Conservation (phyloP, 1,140 invertebrate genomes). For the Choristoneura fumiferana region DNA sequence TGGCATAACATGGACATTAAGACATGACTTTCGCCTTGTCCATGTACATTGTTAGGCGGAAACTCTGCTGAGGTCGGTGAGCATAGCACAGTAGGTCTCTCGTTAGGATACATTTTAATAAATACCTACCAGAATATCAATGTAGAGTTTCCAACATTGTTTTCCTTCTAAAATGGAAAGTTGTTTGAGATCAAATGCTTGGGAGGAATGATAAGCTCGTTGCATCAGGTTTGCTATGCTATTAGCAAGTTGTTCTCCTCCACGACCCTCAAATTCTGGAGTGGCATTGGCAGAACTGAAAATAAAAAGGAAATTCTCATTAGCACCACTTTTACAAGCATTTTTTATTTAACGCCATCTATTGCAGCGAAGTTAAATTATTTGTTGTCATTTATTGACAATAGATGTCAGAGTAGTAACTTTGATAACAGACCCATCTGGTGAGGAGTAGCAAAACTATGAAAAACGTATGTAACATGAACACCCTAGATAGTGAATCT, state of each 20-base stretch:
- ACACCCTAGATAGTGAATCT: too few species aligned
- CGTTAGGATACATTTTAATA: constrained; percentile 5
- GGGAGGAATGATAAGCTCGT: constrained; percentile 87
- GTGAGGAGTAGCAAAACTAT: not conserved
- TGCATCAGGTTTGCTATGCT: constrained; percentile 89
- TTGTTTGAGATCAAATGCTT: constrained; percentile 87
- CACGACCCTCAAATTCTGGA: constrained; percentile 96
- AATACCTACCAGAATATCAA: constrained; percentile 92
- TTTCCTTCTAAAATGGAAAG: constrained; percentile 91
- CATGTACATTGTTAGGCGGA: too few species aligned
- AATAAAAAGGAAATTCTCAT: constrained; percentile 27
- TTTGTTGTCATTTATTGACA: too few species aligned
- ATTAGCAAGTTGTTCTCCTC: constrained; percentile 92
- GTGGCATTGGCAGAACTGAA: constrained; percentile 95
- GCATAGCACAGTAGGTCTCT: too few species aligned
- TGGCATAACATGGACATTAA: too few species aligned
- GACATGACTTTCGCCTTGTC: too few species aligned
- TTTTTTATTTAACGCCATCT: too few species aligned
- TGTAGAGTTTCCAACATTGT: constrained; percentile 95
- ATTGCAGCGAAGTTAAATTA: too few species aligned
- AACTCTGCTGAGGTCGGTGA: too few species aligned
- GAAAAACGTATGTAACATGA: too few species aligned
- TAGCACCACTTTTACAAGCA: too few species aligned
- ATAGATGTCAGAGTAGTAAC: too few species aligned
- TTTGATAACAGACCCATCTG: constrained; percentile 4